Evolutionary conservation across 2,113 vertebrate species (phyloP), one percentile per base, ranked within the genome.

Genomic region (Eulemur macaco): DNA sequence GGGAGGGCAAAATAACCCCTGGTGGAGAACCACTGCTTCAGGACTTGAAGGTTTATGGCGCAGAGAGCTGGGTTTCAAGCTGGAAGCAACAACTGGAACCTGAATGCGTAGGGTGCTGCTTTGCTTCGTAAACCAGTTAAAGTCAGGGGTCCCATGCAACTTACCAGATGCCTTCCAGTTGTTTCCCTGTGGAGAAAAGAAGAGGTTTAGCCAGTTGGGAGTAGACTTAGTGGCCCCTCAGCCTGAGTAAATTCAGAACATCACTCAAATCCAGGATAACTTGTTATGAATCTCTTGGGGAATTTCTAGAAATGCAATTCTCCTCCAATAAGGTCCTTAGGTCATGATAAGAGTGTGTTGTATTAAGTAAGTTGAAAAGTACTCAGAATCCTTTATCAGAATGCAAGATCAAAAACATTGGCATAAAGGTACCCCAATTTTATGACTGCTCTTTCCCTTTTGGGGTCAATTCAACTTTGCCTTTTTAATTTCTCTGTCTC

Each of bases 161-260:
- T 99, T 98, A 99, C 99, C 99, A 99, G 98, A 99, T 99, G 96
- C 99, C 99, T 98, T 99, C 99, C 89, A 99, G 99, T 89, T 99
- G 99, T 98, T 99, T 99, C 89, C 99, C 99, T 99, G 98, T 95
- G 86, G 83, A 98, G 91, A 97, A 94, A 97, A 95, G 97, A 98
- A 97, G 97, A 96, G 97, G 98, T 86, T 95, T 96, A 96, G 95
- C n/a, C 31, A 80, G 17, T 85, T 58, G 73, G 66, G 81, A 94
- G 39, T 78, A 50, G 34, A 96, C 8, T 56, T 37, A 73, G 37
- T 23, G 60, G 84, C 9, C 29, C 87, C 37, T 42, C 31, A 77
- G 47, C 47, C 89, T 60, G 71, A 87, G 64, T 47, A 81, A 60
- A 88, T 85, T 50, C 58, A 94, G 52, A 86, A 34, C 21, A 63